Percentiles rank a stretch among this genome's conserved stretches.
Evolutionary conservation across 2,797 vertebrate species (phyloP).

Genomic region (Phyllotis vaccarum): DNA sequence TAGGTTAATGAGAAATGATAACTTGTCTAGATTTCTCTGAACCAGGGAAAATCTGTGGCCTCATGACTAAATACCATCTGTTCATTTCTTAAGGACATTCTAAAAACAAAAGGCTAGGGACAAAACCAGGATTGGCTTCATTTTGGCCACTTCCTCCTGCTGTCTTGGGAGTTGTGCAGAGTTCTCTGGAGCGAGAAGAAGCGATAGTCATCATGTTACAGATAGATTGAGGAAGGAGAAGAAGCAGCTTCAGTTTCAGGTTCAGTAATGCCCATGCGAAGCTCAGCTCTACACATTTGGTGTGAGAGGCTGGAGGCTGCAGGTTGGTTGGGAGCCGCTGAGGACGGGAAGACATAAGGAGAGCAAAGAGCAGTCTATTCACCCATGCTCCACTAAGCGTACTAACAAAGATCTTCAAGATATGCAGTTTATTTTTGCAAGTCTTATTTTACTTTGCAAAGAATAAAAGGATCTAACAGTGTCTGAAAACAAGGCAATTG

Average conservation of each 20-base stretch:
- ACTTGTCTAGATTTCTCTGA: background rate
- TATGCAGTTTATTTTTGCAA: background rate
- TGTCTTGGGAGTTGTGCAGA: background rate
- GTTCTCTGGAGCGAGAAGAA: background rate
- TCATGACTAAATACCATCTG: background rate
- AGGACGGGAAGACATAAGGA: background rate
- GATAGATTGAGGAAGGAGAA: background rate
- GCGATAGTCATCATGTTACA: background rate
- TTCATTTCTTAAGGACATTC: background rate
- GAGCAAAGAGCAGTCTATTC: background rate
- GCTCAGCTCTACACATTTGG: background rate
- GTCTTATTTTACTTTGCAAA: constrained; percentile 11
- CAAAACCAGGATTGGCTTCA: background rate
- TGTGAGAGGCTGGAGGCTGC: background rate
- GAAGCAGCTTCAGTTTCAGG: background rate
- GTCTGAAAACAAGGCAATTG: background rate
- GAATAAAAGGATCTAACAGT: background rate
- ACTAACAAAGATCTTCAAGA: background rate
- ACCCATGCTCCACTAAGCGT: background rate
- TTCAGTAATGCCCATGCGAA: background rate
- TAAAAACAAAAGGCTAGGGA: too few species aligned
- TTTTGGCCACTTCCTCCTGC: background rate
- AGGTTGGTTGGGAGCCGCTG: background rate
- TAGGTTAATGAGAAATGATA: background rate
- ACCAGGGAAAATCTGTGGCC: background rate